Conservation (phyloP, 2,113 vertebrate species). For the Phocoena sinus region DNA sequence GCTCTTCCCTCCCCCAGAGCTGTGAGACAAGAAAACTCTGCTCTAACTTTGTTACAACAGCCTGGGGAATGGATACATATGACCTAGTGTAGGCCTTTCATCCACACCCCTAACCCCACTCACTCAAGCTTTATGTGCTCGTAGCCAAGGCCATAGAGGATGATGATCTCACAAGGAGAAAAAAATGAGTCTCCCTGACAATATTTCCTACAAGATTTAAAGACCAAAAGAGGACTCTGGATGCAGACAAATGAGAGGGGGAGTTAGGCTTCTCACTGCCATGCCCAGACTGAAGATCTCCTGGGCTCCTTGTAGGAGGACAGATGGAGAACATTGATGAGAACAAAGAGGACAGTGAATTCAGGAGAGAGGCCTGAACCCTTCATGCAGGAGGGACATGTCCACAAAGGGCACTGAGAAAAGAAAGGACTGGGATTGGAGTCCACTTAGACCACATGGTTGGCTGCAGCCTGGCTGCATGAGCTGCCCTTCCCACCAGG, state of each 20-base stretch:
- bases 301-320: fast-evolving
- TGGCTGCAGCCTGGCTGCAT: background rate
- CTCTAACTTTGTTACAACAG: no score
- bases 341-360: background rate
- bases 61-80: background rate
- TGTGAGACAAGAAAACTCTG: background rate
- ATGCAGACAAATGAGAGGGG: background rate
- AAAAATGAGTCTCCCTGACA: background rate
- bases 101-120: background rate
- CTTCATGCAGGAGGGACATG: no score
- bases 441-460: background rate
- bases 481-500: background rate
- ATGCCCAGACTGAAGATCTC: background rate
- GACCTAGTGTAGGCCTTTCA: fast-evolving
- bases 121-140: background rate
- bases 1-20: background rate
- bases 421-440: background rate
- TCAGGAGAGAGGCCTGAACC: background rate
- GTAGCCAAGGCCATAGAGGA: background rate
- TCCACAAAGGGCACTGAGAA: background rate
- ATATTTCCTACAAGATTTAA: background rate
- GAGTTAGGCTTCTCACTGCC: background rate
- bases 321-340: fast-evolving
- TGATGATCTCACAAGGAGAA: background rate
- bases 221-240: background rate